These are phyloP conservation scores for Brachionichthys hirsutus DNA, from an alignment of 2,113 vertebrate genomes.

Conservation along the genomic window DNA sequence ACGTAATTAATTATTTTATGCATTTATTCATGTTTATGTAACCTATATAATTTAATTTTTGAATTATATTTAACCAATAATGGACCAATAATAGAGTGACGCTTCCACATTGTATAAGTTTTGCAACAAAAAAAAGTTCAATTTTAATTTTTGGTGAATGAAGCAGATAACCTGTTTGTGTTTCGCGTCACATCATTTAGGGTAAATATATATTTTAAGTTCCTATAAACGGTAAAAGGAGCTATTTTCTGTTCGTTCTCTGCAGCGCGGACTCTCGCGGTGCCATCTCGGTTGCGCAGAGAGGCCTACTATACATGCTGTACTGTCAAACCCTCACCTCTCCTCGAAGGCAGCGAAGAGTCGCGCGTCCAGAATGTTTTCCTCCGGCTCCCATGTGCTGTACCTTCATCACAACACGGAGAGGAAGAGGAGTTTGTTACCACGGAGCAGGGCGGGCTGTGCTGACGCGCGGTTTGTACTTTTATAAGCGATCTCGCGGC, in stretches of 20 bases:
- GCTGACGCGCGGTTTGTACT: conserved; percentile 7
- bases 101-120: too few species aligned
- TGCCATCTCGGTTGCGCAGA: background rate
- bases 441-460: background rate
- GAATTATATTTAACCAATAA: too few species aligned
- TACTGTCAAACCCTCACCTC: conserved; percentile 82
- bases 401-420: conserved; percentile 80
- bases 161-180: background rate
- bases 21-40: too few species aligned
- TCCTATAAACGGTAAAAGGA: background rate
- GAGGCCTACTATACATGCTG: conserved; percentile 61
- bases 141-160: background rate
- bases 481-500: conserved; percentile 27
- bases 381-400: conserved; percentile 98
- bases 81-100: too few species aligned
- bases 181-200: too few species aligned
- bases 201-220: too few species aligned
- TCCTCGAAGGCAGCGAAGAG: conserved; percentile 96
- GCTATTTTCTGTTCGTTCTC: background rate
- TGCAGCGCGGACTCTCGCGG: conserved; percentile 3
- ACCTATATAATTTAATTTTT: too few species aligned
- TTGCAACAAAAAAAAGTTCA: background rate
- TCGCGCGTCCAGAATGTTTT: conserved; percentile 95
- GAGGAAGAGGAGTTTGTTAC: conserved; percentile 2
- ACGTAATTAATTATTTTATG: background rate